Evolutionary conservation across 2,113 vertebrate genomes (phyloP).

Genomic region (Craseonycteris thonglongyai): DNA sequence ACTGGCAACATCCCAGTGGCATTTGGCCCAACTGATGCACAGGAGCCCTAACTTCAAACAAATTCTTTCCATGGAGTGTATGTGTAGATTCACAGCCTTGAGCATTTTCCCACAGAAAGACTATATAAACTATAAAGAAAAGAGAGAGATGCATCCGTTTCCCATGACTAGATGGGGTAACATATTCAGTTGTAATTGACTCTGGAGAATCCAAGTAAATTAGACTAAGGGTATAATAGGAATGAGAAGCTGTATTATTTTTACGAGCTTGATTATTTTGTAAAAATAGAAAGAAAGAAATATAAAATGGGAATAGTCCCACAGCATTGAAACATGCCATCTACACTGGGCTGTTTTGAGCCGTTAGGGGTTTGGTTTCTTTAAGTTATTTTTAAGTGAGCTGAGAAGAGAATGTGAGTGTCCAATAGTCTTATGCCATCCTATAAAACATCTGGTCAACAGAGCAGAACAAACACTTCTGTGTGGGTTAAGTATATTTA

Average conservation of each 20-base stretch:
- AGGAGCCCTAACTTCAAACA: not conserved
- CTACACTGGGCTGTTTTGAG: not conserved
- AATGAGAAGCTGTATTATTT: constrained; percentile 42
- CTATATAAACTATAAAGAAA: constrained; percentile 31
- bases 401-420: not conserved
- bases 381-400: constrained; percentile 1
- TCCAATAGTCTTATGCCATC: not conserved
- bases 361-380: not conserved
- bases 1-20: not conserved
- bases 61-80: not conserved
- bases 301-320: constrained; percentile 31
- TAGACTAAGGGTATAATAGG: constrained; percentile 28
- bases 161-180: not conserved
- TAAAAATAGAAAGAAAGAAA: constrained; percentile 37
- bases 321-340: not conserved
- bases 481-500: not conserved
- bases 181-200: constrained; percentile 49
- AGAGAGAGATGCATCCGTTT: constrained; percentile 15
- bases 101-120: not conserved
- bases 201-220: constrained; percentile 48
- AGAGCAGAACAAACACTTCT: not conserved
- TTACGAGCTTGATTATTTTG: constrained; percentile 43
- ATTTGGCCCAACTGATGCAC: not conserved
- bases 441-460: not conserved
- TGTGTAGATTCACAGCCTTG: not conserved